Conservation (phyloP, 2,113 vertebrate genomes). For the mouse (Mus musculus) region GRCm39 chr14:120168001-120168500, state of each 20-base stretch:
- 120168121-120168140: not conserved
- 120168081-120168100: no score
- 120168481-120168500: not conserved
- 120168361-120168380: not conserved
- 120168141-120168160: not conserved
- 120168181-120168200: not conserved
- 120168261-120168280: not conserved
- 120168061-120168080: not conserved
- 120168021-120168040: no score
- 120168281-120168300: not conserved
- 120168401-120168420: not conserved
- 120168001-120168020: no score
- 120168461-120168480: fast-evolving
- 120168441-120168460: not conserved
- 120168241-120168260: not conserved
- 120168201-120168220: not conserved
- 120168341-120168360: not conserved
- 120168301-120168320: not conserved
- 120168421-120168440: not conserved
- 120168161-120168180: not conserved
- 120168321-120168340: not conserved
- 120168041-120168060: not conserved
- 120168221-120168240: not conserved
- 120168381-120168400: no score
- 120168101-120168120: not conserved